Conservation (phyloP, 2,888 invertebrate species). For the Melitaea athalia region DNA sequence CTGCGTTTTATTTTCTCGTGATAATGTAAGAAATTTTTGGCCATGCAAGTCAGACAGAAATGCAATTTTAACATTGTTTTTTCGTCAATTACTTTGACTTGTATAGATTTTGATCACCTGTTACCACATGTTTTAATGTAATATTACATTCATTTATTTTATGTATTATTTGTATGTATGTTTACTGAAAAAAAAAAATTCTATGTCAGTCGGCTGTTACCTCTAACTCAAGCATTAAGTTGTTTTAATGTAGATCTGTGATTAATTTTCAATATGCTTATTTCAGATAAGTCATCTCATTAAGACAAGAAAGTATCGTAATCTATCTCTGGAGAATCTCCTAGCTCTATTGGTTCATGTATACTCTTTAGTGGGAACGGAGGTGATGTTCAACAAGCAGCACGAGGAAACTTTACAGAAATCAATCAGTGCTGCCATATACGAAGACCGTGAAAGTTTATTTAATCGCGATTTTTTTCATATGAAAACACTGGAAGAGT, state of each 20-base stretch:
- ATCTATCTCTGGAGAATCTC: constrained; percentile 81
- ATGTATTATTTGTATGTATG: too few species aligned
- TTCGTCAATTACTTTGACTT: too few species aligned
- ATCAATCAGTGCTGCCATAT: constrained; percentile 80
- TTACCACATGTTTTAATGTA: too few species aligned
- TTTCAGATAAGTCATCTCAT: constrained; percentile 82
- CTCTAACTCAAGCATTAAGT: background rate
- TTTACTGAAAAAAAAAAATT: too few species aligned
- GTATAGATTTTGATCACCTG: too few species aligned
- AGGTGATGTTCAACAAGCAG: constrained; percentile 76
- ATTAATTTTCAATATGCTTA: background rate
- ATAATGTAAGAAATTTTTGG: too few species aligned
- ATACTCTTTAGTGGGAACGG: constrained; percentile 83
- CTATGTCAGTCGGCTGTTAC: too few species aligned
- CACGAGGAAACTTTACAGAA: constrained; percentile 77
- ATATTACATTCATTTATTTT: background rate
- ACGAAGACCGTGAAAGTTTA: constrained; percentile 76
- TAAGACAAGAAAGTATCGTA: constrained; percentile 77
- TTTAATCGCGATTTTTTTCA: constrained; percentile 45
- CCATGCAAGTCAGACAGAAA: too few species aligned
- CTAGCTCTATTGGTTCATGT: constrained; percentile 83
- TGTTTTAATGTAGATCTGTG: background rate
- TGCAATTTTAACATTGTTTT: too few species aligned
- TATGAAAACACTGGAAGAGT: constrained; percentile 58
- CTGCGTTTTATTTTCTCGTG: too few species aligned